Evolutionary conservation across 2,888 invertebrate genomes (phyloP).

Genomic region (Prenolepis imparis): DNA sequence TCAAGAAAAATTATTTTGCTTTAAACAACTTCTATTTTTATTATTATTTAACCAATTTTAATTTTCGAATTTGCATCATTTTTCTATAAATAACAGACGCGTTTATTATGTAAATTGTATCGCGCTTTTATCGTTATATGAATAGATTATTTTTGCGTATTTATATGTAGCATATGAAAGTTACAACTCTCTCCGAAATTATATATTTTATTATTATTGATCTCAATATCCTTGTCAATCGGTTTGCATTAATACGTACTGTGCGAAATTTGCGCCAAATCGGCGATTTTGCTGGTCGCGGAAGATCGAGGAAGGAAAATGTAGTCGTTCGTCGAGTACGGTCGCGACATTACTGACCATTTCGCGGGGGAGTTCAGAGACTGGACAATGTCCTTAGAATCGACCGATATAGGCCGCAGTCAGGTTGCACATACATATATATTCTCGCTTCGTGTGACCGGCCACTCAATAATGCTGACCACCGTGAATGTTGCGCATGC

Average conservation of each 20-base stretch:
- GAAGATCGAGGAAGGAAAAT: not conserved
- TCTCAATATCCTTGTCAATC: not conserved
- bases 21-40: not conserved
- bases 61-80: not conserved
- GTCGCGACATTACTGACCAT: slow-evolving; percentile 76
- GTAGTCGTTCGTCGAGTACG: slow-evolving; percentile 55
- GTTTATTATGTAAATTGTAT: not conserved
- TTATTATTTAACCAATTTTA: not conserved
- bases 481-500: slow-evolving; percentile 82
- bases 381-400: slow-evolving; percentile 83
- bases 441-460: slow-evolving; percentile 73
- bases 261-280: slow-evolving; percentile 35
- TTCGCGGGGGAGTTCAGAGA: slow-evolving; percentile 71
- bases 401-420: slow-evolving; percentile 77
- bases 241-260: slow-evolving; percentile 40
- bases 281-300: slow-evolving; percentile 31
- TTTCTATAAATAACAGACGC: not conserved
- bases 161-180: not conserved
- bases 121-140: not conserved
- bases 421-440: slow-evolving; percentile 74
- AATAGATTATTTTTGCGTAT: slow-evolving; percentile 5
- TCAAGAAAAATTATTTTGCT: not conserved
- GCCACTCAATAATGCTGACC: slow-evolving; percentile 85
- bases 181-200: not conserved
- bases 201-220: too few relatives aligned